Conservation (phyloP, 1,140 invertebrate genomes). For the Mercenaria mercenaria region DNA sequence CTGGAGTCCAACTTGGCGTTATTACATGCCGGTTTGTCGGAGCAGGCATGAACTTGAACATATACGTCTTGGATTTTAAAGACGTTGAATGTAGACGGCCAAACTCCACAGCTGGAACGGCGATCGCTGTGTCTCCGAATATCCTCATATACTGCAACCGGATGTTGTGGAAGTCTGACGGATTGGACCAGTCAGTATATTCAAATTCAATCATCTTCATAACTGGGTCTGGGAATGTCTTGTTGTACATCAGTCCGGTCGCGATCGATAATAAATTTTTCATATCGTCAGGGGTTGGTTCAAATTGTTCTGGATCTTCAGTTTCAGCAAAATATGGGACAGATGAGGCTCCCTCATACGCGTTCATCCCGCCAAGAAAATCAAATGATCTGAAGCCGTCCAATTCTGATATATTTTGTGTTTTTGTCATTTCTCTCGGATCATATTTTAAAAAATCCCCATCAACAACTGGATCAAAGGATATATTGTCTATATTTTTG, state of each 20-base stretch:
- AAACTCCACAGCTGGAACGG: not conserved
- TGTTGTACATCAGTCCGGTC: not conserved
- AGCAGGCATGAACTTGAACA: constrained; percentile 3
- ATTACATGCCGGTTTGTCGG: not conserved
- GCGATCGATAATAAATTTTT: not conserved
- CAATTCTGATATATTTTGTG: not conserved
- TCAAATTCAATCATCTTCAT: not conserved
- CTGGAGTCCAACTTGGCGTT: constrained; percentile 41
- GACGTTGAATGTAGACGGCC: not conserved
- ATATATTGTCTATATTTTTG: not conserved
- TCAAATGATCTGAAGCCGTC: constrained; percentile 52
- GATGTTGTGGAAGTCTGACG: not conserved
- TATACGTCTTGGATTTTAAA: not conserved
- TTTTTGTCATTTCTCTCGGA: constrained; percentile 4
- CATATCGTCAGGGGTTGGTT: not conserved
- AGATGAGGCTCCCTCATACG: constrained; percentile 22
- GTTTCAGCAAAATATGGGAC: not conserved
- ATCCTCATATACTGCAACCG: not conserved
- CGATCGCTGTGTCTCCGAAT: not conserved
- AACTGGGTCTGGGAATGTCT: not conserved
- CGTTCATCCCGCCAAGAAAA: constrained; percentile 44
- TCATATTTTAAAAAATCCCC: constrained; percentile 36
- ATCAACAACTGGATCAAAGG: constrained; percentile 37
- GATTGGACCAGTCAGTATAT: constrained; percentile 41
- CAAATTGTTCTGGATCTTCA: not conserved